Base-by-base conservation (phyloP, 1,140 invertebrate genomes). In the Drosophila athabasca region DNA sequence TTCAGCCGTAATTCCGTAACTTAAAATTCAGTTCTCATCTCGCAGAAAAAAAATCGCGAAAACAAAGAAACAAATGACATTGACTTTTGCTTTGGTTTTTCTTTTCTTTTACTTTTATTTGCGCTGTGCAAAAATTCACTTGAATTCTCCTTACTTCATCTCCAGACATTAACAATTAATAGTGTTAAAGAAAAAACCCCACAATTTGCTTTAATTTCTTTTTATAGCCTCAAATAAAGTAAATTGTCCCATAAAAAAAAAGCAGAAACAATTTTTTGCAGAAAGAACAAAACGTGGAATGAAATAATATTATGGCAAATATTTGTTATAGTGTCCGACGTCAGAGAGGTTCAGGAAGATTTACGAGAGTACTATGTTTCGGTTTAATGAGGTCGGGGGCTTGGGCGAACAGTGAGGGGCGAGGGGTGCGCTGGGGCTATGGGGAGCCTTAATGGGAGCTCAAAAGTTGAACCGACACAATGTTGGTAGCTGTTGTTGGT, bases 21-120 rank as follows among this genome's bases (percentile, higher is more conserved):
- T 69, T 57, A 69, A 58, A 69, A 69, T 69, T 69, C 66, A 69
- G 66, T 69, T 69, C 66, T 69, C 64, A 69, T 69, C 66, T 49
- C 44, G 26, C 7, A 57, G 11, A 35, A n/a, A 31, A 35, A 35
- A 35, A 35, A 35, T 39, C 35, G 0, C 22, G 15, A n/a, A 45
- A 69, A 69, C 66, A 69, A 69, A 69, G 65, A 55, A 69, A 69
- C 64, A 58, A 69, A 50, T 50, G 66, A 69, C 66, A 69, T 69
- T 69, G 66, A 57, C 64, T 68, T 68, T 49, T 49, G 50, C 1
- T 13, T 19, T 49, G 43, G 50, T 1, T 4, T 19, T 48, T 22
- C 39, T 55, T 48, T 64, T 26, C 50, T 29, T 53, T 46, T 54
- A 19, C 24, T 29, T 31, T 31, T 39, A 51, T 58, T 58, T 68